Evolutionary conservation across 2,113 vertebrate genomes (phyloP).

Genomic region (Balaeniceps rex): DNA sequence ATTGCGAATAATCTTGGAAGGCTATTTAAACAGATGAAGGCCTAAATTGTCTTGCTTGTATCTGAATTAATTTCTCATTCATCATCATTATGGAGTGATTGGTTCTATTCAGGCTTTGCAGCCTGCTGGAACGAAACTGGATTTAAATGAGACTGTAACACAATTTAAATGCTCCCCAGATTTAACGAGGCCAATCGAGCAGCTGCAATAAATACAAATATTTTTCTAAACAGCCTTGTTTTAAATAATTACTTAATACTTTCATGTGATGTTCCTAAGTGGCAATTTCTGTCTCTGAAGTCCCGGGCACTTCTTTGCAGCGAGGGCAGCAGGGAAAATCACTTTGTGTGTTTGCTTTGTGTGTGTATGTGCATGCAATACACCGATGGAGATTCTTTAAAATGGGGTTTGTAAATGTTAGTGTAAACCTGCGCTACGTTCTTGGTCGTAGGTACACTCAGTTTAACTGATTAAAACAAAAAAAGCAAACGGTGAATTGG

Average conservation of each 20-base stretch:
- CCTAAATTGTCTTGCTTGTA: constrained; percentile 98
- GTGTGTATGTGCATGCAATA: neutral
- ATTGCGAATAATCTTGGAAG: constrained; percentile 96
- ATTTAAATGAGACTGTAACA: constrained; percentile 96
- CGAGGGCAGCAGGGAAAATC: constrained; percentile 21
- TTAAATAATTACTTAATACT: constrained; percentile 84
- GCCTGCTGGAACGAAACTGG: constrained; percentile 85
- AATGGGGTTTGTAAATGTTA: neutral
- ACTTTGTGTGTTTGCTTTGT: constrained; percentile 41
- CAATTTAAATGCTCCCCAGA: constrained; percentile 86
- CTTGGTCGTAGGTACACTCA: neutral
- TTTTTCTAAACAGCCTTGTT: constrained; percentile 82
- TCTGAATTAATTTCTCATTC: constrained; percentile 99
- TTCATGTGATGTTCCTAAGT: constrained; percentile 76
- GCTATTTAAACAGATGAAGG: constrained; percentile 99
- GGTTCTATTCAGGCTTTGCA: constrained; percentile 90
- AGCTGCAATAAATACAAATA: constrained; percentile 86
- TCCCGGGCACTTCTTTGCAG: constrained; percentile 38
- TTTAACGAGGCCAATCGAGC: constrained; percentile 81
- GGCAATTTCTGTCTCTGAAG: constrained; percentile 65
- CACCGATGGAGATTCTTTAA: neutral
- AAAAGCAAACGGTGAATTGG: neutral
- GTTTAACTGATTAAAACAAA: neutral
- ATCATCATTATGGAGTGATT: constrained; percentile 98
- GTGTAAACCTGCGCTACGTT: neutral